phyloP scores from a whole-genome alignment of 2,797 vertebrate species.

The Falco columbarius region DNA sequence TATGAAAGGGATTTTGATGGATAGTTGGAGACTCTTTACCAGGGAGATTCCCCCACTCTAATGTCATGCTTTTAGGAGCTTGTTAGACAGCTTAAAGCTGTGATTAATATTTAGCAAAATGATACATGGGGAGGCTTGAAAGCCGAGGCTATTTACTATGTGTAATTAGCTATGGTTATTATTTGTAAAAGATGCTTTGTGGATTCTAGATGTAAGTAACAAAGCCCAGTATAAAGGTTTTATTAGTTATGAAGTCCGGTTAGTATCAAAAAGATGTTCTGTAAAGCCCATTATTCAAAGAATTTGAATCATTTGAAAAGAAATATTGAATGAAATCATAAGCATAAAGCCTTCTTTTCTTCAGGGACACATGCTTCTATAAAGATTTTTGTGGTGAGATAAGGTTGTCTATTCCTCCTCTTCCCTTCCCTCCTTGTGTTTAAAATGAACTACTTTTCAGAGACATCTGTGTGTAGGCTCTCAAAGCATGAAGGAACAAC shows the following conservation, averaged over 20 bases:
- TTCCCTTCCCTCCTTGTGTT: not conserved
- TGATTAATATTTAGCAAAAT: constrained; percentile 73
- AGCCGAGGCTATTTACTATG: constrained; percentile 65
- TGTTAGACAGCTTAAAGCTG: constrained; percentile 53
- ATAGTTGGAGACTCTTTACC: constrained; percentile 67
- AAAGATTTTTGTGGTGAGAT: constrained; percentile 49
- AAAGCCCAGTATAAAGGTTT: constrained; percentile 9
- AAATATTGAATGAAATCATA: constrained; percentile 38
- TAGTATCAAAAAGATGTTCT: constrained; percentile 25
- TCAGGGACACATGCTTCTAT: not conserved
- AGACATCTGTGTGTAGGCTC: not conserved
- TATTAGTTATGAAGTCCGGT: constrained; percentile 30
- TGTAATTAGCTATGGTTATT: constrained; percentile 69
- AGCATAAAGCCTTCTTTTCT: constrained; percentile 24
- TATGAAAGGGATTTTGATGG: constrained; percentile 82
- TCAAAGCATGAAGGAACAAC: constrained; percentile 14
- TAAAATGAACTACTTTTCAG: constrained; percentile 15
- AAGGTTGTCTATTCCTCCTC: not conserved
- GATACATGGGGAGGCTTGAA: constrained; percentile 62
- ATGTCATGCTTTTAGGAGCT: constrained; percentile 48
- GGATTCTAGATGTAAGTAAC: constrained; percentile 1
- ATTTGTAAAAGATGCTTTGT: constrained; percentile 46
- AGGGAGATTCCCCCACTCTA: not conserved
- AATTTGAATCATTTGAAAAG: constrained; percentile 1
- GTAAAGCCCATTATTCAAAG: constrained; percentile 38